Evolutionary conservation across 1,140 invertebrate genomes (phyloP).

Genomic region (Drosophila pruinosa): DNA sequence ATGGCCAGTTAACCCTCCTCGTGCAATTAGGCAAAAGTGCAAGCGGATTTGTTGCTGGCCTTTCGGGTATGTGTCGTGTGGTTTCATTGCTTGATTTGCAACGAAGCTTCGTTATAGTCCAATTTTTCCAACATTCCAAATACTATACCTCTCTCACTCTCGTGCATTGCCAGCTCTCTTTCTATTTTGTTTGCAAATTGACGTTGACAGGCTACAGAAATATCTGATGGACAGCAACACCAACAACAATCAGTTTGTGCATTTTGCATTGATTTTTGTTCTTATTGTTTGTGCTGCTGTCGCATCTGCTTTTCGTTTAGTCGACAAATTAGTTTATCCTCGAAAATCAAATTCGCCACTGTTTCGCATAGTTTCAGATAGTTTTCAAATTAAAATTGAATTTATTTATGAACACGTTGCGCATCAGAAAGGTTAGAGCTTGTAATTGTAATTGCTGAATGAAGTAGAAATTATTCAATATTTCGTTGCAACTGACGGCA

Average conservation of each 20-base stretch:
- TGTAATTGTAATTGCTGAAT: neutral
- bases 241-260: constrained; percentile 27
- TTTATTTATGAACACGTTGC: neutral
- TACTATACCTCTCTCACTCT: neutral
- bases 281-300: constrained; percentile 6
- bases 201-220: constrained; percentile 55
- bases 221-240: neutral
- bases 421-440: neutral
- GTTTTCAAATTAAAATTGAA: constrained; percentile 1
- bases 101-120: constrained; percentile 12
- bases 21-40: neutral
- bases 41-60: constrained; percentile 6
- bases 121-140: no score
- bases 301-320: constrained; percentile 6
- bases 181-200: constrained; percentile 53
- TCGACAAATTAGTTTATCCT: constrained; percentile 42
- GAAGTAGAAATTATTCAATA: no score
- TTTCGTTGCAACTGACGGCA: no score
- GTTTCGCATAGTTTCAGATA: neutral
- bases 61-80: neutral
- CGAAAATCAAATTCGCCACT: constrained; percentile 8
- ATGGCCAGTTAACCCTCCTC: no score
- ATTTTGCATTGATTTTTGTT: constrained; percentile 20
- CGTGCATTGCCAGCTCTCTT: neutral
- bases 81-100: constrained; percentile 11